A percentile compares a stretch with the other conserved stretches of the same genome.
These are phyloP conservation scores for Rhyzopertha dominica DNA, from an alignment of 1,140 invertebrate genomes.

Conservation along the genomic window DNA sequence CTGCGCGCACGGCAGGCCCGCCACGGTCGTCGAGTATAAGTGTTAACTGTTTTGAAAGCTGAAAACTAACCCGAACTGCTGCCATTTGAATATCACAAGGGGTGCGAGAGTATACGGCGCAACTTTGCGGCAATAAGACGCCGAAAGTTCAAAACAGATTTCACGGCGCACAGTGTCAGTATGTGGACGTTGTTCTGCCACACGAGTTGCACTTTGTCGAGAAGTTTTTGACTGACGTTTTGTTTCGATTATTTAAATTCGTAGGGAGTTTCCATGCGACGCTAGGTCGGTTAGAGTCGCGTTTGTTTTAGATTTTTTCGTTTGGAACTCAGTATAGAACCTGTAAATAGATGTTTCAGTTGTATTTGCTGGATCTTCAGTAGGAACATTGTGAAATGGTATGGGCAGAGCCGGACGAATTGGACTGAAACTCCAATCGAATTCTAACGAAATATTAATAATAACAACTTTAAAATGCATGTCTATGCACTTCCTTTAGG, in stretches of 20 bases:
- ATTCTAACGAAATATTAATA: too few relatives aligned
- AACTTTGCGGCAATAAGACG: slow-evolving; percentile 1
- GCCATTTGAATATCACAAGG: neutral
- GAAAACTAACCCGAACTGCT: neutral
- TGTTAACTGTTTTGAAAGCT: slow-evolving; percentile 37
- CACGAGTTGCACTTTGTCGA: slow-evolving; percentile 6
- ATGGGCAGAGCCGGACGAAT: neutral
- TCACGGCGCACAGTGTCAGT: slow-evolving; percentile 9
- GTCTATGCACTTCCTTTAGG: too few relatives aligned
- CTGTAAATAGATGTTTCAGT: too few relatives aligned
- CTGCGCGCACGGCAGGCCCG: slow-evolving; percentile 28
- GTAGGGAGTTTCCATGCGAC: neutral
- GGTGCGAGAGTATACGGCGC: neutral
- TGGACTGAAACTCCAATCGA: neutral
- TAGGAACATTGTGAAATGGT: neutral
- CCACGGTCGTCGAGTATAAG: slow-evolving; percentile 40
- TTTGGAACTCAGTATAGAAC: too few relatives aligned
- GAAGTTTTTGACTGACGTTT: slow-evolving; percentile 2
- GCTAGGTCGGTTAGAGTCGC: neutral
- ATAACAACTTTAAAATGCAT: too few relatives aligned
- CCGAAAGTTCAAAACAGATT: slow-evolving; percentile 14
- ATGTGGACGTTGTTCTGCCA: slow-evolving; percentile 8
- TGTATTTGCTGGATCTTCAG: neutral
- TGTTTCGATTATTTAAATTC: neutral
- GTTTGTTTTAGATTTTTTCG: neutral